phyloP scores from a whole-genome alignment of 2,888 invertebrate species.

The Rhyacophila evoluta region DNA sequence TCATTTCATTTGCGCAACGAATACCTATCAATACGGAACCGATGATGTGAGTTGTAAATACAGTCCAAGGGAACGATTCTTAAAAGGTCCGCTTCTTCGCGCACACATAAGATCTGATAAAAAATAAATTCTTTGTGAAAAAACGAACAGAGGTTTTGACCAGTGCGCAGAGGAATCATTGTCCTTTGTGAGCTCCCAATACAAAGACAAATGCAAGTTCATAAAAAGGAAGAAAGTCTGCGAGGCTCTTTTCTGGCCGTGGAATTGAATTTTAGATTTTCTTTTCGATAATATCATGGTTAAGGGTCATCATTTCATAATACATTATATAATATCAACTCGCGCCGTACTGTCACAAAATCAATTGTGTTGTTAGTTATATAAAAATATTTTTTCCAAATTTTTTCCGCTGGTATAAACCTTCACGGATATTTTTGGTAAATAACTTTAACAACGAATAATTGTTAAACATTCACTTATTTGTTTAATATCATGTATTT shows the following conservation, averaged over 20 bases:
- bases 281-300: neutral
- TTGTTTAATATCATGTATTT: too few species aligned
- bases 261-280: constrained; percentile 2
- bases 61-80: neutral
- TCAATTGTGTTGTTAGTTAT: too few species aligned
- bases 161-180: neutral
- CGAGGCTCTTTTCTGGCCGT: neutral
- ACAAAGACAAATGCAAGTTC: constrained; percentile 10
- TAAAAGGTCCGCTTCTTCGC: neutral
- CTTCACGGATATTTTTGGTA: too few species aligned
- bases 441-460: too few species aligned
- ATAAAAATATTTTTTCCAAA: too few species aligned
- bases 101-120: neutral
- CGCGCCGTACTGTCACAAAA: too few species aligned
- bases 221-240: neutral
- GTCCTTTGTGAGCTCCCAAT: neutral
- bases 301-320: too few species aligned
- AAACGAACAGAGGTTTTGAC: constrained; percentile 5
- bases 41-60: neutral
- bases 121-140: constrained; percentile 18
- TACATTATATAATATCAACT: too few species aligned
- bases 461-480: too few species aligned
- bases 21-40: neutral
- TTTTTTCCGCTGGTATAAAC: too few species aligned
- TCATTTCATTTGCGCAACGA: neutral